Conservation (phyloP, 1,140 invertebrate species). For the Acromyrmex echinatior region DNA sequence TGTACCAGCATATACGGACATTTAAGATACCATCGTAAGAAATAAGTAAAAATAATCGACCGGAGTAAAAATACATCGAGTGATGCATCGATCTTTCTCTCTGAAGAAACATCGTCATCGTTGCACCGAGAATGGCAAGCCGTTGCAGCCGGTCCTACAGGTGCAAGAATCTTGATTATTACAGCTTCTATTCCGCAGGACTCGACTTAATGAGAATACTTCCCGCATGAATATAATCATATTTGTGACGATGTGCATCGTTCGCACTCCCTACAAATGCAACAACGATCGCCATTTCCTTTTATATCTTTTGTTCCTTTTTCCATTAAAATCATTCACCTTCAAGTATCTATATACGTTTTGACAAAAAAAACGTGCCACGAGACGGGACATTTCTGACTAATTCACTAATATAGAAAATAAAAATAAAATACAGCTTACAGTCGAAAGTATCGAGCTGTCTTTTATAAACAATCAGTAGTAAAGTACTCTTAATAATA, state of each 20-base stretch:
- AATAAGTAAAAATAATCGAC: constrained; percentile 25
- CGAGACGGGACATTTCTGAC: not conserved
- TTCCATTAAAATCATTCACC: not conserved
- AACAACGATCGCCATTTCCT: constrained; percentile 28
- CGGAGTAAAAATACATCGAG: constrained; percentile 18
- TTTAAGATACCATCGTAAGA: not conserved
- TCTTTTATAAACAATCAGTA: too few relatives aligned
- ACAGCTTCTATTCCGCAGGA: constrained; percentile 42
- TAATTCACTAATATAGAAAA: constrained; percentile 20
- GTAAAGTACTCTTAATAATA: too few relatives aligned
- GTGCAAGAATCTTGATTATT: constrained; percentile 61
- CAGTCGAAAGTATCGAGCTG: not conserved
- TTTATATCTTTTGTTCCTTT: not conserved
- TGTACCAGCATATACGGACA: not conserved
- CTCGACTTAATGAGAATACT: constrained; percentile 57
- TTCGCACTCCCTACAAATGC: not conserved
- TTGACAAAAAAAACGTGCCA: constrained; percentile 28
- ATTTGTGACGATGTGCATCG: constrained; percentile 28
- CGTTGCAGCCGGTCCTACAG: constrained; percentile 39
- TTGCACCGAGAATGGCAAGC: constrained; percentile 14
- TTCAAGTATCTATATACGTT: not conserved
- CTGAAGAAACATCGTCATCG: constrained; percentile 6
- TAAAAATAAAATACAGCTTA: not conserved
- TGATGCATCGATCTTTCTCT: constrained; percentile 17
- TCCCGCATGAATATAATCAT: constrained; percentile 26